Evolutionary conservation across 2,113 vertebrate species (phyloP).

Genomic region (Psilopsiagon aurifrons): DNA sequence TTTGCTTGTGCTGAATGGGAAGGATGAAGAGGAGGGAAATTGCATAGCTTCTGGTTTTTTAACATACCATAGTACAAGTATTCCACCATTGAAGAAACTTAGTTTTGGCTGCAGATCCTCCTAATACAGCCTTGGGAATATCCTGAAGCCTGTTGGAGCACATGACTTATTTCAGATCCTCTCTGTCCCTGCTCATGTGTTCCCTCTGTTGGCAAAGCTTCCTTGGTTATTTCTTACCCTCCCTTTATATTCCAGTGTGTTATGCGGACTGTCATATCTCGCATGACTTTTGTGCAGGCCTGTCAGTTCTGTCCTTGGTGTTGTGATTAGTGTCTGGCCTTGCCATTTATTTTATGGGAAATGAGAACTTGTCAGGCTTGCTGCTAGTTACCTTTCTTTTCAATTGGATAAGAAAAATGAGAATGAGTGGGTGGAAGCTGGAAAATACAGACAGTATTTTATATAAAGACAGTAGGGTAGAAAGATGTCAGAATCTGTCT

Average conservation of each 20-base stretch:
- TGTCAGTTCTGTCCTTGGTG: not conserved
- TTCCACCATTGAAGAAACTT: not conserved
- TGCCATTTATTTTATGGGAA: not conserved
- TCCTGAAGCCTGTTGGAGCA: not conserved
- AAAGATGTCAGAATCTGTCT: not conserved
- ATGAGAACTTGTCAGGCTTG: not conserved
- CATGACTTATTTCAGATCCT: not conserved
- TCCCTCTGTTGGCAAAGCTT: not conserved
- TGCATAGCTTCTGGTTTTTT: not conserved
- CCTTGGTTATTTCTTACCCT: not conserved
- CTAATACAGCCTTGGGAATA: not conserved
- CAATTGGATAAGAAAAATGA: not conserved
- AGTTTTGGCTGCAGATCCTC: not conserved
- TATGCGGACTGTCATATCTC: not conserved
- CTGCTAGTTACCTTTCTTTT: not conserved
- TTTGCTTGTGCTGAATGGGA: not conserved
- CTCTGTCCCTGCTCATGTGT: not conserved
- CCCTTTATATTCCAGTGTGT: accelerated
- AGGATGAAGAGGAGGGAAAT: not conserved
- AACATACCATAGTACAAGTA: accelerated
- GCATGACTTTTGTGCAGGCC: not conserved
- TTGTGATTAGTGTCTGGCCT: not conserved
- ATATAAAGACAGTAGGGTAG: not conserved
- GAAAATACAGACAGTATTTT: not conserved
- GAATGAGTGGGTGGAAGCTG: not conserved